Percentiles rank a stretch among this genome's conserved stretches.
These are phyloP conservation scores for Drosophila robusta DNA, from an alignment of 2,888 invertebrate species.

Conservation along the genomic window DNA sequence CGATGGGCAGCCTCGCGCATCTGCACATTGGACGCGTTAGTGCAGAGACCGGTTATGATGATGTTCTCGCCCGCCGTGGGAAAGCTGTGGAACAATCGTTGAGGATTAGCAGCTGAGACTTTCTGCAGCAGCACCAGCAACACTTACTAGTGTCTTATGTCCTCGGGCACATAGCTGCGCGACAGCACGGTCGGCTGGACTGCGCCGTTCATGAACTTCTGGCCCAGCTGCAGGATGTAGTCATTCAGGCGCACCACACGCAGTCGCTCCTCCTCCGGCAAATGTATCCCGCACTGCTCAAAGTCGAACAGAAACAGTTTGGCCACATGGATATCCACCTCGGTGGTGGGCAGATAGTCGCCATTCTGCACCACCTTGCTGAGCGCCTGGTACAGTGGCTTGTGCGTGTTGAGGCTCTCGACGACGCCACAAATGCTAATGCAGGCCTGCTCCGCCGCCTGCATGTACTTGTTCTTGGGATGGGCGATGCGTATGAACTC, in stretches of 20 bases:
- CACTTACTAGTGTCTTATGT: slow-evolving; percentile 90
- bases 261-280: slow-evolving; percentile 89
- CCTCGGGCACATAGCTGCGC: slow-evolving; percentile 89
- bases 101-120: background rate
- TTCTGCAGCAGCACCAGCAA: too few species aligned
- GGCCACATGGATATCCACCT: slow-evolving; percentile 94
- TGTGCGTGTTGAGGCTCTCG: slow-evolving; percentile 97
- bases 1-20: slow-evolving; percentile 95
- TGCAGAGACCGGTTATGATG: slow-evolving; percentile 92
- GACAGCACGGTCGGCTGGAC: slow-evolving; percentile 89
- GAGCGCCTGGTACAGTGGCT: slow-evolving; percentile 92
- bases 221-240: slow-evolving; percentile 92
- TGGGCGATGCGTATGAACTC: slow-evolving; percentile 98
- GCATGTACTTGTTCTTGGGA: slow-evolving; percentile 90
- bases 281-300: slow-evolving; percentile 98
- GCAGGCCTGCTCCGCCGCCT: slow-evolving; percentile 96
- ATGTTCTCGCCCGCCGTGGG: slow-evolving; percentile 90
- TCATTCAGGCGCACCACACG: slow-evolving; percentile 95
- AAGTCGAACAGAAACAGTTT: slow-evolving; percentile 97
- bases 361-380: slow-evolving; percentile 89
- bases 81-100: slow-evolving; percentile 83
- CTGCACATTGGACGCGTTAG: slow-evolving; percentile 91
- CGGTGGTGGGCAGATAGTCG: slow-evolving; percentile 88
- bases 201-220: slow-evolving; percentile 92
- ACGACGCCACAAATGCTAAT: slow-evolving; percentile 95